phyloP scores from a whole-genome alignment of 2,888 invertebrate species.

The Phytoseiulus persimilis region DNA sequence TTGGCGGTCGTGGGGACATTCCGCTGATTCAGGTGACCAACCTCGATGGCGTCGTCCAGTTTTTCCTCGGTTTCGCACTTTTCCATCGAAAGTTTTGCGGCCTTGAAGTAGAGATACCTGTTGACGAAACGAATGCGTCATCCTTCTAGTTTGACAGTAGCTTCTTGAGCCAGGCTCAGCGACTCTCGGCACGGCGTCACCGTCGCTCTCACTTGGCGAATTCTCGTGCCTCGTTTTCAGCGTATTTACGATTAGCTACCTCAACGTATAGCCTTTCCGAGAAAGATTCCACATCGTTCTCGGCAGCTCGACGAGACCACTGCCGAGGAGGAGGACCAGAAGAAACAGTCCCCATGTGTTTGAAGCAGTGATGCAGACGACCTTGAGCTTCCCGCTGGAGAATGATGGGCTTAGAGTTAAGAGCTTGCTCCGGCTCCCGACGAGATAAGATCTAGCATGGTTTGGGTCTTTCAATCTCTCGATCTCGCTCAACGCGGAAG shows the following conservation, averaged over 20 bases:
- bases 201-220: not conserved
- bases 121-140: not conserved
- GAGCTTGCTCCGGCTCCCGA: not conserved
- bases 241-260: not conserved
- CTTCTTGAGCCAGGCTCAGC: not conserved
- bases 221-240: not conserved
- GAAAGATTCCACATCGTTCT: conserved; percentile 83
- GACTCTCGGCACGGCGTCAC: not conserved
- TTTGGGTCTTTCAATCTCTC: not conserved
- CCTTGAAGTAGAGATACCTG: conserved; percentile 77
- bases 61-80: conserved; percentile 95
- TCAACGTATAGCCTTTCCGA: conserved; percentile 71
- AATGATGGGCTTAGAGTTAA: conserved; percentile 28
- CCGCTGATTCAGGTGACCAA: too few species aligned
- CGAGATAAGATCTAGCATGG: not conserved
- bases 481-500: not conserved
- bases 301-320: conserved; percentile 87
- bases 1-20: too few species aligned
- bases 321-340: conserved; percentile 77
- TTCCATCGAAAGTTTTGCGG: conserved; percentile 84
- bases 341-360: conserved; percentile 98
- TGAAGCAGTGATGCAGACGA: conserved; percentile 93
- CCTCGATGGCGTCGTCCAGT: conserved; percentile 87
- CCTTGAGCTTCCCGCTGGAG: conserved; percentile 71
- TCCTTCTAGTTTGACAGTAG: not conserved